These are phyloP conservation scores for Synaphobranchus kaupii DNA, from an alignment of 2,797 vertebrate species.

Conservation along the genomic window DNA sequence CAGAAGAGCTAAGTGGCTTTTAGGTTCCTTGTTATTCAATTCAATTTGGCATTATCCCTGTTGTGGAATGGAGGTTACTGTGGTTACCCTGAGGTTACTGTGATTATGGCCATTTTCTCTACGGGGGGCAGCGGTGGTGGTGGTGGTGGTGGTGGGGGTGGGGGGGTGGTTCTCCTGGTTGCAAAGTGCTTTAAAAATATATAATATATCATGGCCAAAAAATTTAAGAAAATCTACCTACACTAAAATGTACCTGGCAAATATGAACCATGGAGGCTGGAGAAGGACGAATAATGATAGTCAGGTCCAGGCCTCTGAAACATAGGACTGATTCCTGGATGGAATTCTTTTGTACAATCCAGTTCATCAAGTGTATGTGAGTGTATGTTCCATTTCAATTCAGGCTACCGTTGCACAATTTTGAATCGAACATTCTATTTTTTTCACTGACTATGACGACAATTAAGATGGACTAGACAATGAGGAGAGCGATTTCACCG, in stretches of 20 bases:
- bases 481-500: too few relatives aligned
- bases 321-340: neutral
- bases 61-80: constrained; percentile 17
- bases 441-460: too few relatives aligned
- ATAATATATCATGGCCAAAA: neutral
- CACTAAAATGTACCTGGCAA: neutral
- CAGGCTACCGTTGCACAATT: too few relatives aligned
- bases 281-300: neutral
- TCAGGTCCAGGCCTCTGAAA: neutral
- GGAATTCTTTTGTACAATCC: neutral
- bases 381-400: neutral
- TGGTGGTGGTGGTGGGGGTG: neutral
- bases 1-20: constrained; percentile 29
- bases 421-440: too few relatives aligned
- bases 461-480: too few relatives aligned
- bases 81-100: neutral
- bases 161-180: neutral
- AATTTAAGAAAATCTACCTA: neutral
- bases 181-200: neutral
- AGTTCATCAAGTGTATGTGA: too few relatives aligned
- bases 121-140: neutral
- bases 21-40: constrained; percentile 26
- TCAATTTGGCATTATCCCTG: constrained; percentile 22
- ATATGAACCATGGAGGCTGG: neutral
- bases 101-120: constrained; percentile 3